Evolutionary conservation across 2,113 vertebrate genomes (phyloP), one percentile per base, ranked within the genome.

Genomic region (Oceanites oceanicus): DNA sequence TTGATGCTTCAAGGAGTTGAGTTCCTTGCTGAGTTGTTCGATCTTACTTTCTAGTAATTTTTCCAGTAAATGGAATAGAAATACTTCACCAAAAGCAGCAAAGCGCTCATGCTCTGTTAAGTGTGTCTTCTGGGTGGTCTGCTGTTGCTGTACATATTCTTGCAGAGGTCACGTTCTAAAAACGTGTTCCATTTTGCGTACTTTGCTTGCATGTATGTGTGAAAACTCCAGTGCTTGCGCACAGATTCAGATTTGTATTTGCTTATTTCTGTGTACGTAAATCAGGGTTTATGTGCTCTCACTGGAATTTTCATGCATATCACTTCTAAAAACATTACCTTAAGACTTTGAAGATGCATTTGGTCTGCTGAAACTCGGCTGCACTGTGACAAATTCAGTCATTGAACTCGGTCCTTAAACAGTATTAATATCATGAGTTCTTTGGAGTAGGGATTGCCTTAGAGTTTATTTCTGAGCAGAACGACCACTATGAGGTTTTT

Each of bases 91-190:
- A 85, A 91, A 94, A 95, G 74, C 62, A 92, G 71, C 52, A 66
- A 94, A 93, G 80, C 93, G 47, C 79, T 90, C 73, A 44, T 92
- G 45, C 86, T 92, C 87, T 94, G 70, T 93, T 92, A 63, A 82
- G 15, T 88, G 53, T 91, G 55, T 96, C 80, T 90, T 14, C 83
- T 93, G 91, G 67, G 82, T 97, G 94, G 89, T 95, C 78, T 92
- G 90, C 72, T 79, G 70, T 94, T 90, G 92, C 88, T 97, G 95
- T 97, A 94, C 82, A 93, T 96, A 95, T 83, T 97, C 89, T 96
- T 92, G 90, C 81, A 90, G 80, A 86, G 82, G 62, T 96, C 92
- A 79, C 2, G 2, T 94, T 94, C 86, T 90, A 62, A 94, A 94
- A 94, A 58, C 36, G 50, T 90, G 88, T 90, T 86, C 8, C 12